Base-by-base conservation (phyloP, 2,888 invertebrate species). In the Drosophila robusta region DNA sequence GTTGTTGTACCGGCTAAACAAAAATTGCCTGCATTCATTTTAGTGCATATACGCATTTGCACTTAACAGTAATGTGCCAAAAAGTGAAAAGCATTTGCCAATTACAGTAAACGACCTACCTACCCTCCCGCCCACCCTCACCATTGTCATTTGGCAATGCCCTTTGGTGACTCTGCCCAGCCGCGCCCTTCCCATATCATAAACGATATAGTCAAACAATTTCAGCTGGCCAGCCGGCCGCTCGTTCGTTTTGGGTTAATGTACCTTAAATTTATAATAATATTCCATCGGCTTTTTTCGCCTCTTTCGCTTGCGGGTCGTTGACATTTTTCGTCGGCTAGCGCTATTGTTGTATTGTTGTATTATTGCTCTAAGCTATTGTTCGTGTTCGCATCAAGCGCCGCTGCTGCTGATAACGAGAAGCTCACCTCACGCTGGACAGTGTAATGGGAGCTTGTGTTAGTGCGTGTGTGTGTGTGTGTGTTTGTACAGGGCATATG, bases 191-290 rank as follows among this genome's bases (percentile, higher is more conserved):
- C 16, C 16, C 73, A 34, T 50, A 51, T 42, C 32, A 54, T 52
- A 38, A 36, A 45, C 46, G 39, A 18, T 46, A 45, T 18, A 54
- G 18, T 26, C 47, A 45, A 47, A 24, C 61, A 56, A 42, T 77
- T 52, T 22, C 64, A 70, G 41, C 60, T 75, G 29, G 4, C 29
- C 29, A 29, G 75, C 46, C 22, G 36, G 60, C 44, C 41, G 38
- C 7, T 4, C 24, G 62, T 47, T 34, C 45, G 54, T 36, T 56
- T 70, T 79, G 71, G 86, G 85, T 85, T 87, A 89, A 80, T 78
- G 88, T 83, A 89, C 89, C 81, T 80, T 89, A 80, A 87, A 87
- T 84, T 82, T 84, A 89, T 89, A 80, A 81, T 78, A 87, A 82
- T 82, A 78, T 78, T 77, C 70, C 71, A 68, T 54, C 18, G 64